Evolutionary conservation across 2,888 invertebrate species (phyloP), one percentile per base, ranked within the genome.

Genomic region (Caenorhabditis imperialis): DNA sequence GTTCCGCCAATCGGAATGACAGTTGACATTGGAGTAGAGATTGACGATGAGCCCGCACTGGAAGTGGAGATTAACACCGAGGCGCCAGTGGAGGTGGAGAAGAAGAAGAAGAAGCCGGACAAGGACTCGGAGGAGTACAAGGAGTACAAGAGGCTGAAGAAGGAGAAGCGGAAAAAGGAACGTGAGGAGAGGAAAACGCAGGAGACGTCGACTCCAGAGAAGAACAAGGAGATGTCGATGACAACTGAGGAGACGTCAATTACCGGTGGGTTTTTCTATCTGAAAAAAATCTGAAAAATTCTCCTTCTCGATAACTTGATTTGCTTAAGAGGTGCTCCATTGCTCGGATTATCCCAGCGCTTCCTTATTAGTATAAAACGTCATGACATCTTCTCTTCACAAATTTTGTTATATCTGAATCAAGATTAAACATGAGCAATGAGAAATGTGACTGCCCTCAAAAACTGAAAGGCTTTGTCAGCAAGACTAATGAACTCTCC

Each of bases 111-210:
- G 25, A 60, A 69, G 20, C 47, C 53, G 0, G 57, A 62, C 18
- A 69, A 75, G 40, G 51, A 62, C 22, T 63, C 63, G 1, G 69
- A 69, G 20, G 69, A 70, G 27, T 69, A 75, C 53, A 58, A 63
- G 23, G 69, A 75, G 47, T 63, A 63, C 51, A 70, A 75, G 25
- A 44, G 54, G 3, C 55, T 22, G 40, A 75, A 75, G 37, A 75
- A 75, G 25, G 63, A 75, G 37, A 25, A 33, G 7, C 47, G 60
- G 20, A 44, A 54, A 1, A 20, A 42, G 35, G 75, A 75, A 18
- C 37, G 48, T 10, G 72, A 72, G 38, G 53, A 58, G 14, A 58
- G 69, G 7, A 60, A 44, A 18, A 16, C 16, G 12, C 14, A 16
- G 4, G 48, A 57, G 7, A n/a, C n/a, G n/a, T n/a, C n/a, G n/a